Evolutionary conservation across 2,113 vertebrate species (phyloP).

Genomic region (Oryzias curvinotus): DNA sequence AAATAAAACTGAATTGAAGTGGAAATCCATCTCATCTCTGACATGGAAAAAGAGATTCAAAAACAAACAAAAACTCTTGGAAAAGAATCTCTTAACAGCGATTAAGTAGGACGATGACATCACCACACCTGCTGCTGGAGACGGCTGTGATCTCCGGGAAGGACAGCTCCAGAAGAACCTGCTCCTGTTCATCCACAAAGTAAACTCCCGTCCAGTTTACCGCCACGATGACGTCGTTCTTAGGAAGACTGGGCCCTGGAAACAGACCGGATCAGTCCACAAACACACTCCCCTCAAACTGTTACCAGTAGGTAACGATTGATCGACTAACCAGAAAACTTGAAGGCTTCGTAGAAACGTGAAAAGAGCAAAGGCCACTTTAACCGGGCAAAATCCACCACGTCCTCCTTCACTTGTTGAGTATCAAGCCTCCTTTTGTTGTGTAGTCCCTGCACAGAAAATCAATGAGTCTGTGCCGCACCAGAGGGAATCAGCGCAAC

Average conservation of each 20-base stretch:
- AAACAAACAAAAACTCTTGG: background rate
- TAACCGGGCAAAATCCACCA: slow-evolving; percentile 95
- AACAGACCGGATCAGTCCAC: background rate
- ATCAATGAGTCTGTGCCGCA: background rate
- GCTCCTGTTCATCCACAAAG: slow-evolving; percentile 97
- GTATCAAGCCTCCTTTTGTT: slow-evolving; percentile 86
- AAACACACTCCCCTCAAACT: background rate
- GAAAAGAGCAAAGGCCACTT: slow-evolving; percentile 99
- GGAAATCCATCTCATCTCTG: no score
- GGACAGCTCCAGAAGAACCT: slow-evolving; percentile 95
- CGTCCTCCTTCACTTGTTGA: slow-evolving; percentile 93
- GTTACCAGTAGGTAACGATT: fast-evolving
- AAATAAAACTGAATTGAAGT: no score
- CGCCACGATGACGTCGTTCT: slow-evolving; percentile 96
- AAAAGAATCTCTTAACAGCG: background rate
- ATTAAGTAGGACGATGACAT: background rate
- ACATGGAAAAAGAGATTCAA: background rate
- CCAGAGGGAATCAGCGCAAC: background rate
- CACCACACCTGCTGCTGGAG: slow-evolving; percentile 87
- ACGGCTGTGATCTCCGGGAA: slow-evolving; percentile 95
- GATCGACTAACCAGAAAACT: slow-evolving; percentile 85
- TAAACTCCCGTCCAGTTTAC: slow-evolving; percentile 98
- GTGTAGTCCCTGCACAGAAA: slow-evolving; percentile 83
- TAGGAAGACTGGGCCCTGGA: slow-evolving; percentile 93
- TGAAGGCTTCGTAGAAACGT: slow-evolving; percentile 98